A percentile compares a stretch with the other conserved stretches of the same genome.
These are phyloP conservation scores for Drosophila jambulina DNA, from an alignment of 1,140 invertebrate genomes.

Conservation along the genomic window DNA sequence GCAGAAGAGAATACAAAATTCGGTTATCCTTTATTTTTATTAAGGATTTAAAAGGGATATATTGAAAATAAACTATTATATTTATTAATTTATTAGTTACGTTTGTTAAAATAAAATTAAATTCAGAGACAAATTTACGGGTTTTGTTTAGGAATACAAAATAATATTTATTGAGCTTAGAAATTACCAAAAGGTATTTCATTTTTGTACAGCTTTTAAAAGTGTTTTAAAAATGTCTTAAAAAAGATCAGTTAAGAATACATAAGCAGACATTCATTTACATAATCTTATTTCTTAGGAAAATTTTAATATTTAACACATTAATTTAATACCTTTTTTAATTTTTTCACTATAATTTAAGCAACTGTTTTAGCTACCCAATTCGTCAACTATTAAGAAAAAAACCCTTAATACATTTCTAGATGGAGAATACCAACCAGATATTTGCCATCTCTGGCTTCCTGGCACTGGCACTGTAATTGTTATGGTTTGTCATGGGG, in stretches of 20 bases:
- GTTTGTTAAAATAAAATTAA: no score
- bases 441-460: constrained; percentile 27
- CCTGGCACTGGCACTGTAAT: constrained; percentile 62
- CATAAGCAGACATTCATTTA: neutral
- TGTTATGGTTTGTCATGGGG: constrained; percentile 72
- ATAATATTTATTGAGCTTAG: neutral
- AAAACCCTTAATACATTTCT: neutral
- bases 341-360: neutral
- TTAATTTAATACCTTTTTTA: no score
- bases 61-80: neutral
- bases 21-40: neutral
- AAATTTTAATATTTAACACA: no score
- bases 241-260: neutral
- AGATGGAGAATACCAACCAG: neutral
- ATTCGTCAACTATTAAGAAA: neutral
- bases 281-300: neutral
- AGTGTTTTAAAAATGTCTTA: neutral
- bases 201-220: neutral
- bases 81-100: no score
- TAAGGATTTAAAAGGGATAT: neutral
- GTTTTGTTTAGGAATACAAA: neutral
- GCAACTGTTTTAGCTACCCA: neutral
- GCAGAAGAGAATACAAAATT: no score
- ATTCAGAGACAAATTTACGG: no score
- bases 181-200: neutral